Percentiles rank a stretch among this genome's conserved stretches.
These are phyloP conservation scores for Amblyteles armatorius DNA, from an alignment of 2,888 invertebrate genomes.

Conservation along the genomic window DNA sequence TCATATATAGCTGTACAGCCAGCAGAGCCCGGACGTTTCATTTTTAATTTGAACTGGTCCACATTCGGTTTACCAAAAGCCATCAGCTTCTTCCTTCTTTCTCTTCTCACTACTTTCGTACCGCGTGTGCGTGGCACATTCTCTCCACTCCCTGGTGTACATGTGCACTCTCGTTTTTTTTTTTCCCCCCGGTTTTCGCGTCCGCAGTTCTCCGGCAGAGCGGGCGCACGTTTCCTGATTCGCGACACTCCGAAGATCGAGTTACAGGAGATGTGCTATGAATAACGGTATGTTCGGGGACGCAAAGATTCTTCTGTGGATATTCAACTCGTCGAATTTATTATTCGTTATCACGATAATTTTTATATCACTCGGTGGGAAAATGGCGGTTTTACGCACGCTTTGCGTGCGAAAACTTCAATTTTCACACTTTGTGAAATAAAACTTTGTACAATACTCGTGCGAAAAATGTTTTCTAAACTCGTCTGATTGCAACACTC, in stretches of 20 bases:
- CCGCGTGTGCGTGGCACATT: constrained; percentile 32
- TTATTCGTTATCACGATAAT: constrained; percentile 4
- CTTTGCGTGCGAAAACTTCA: too few relatives aligned
- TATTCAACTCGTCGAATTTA: not conserved
- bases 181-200: constrained; percentile 58
- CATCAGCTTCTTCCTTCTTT: constrained; percentile 61
- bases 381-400: too few relatives aligned
- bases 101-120: constrained; percentile 37
- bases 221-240: constrained; percentile 64
- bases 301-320: not conserved
- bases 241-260: constrained; percentile 63
- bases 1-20: not conserved
- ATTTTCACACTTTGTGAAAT: too few relatives aligned
- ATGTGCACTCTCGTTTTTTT: constrained; percentile 48
- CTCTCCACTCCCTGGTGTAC: constrained; percentile 16
- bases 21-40: constrained; percentile 61
- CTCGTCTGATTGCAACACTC: too few relatives aligned
- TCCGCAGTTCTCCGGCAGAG: constrained; percentile 9
- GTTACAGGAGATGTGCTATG: constrained; percentile 23
- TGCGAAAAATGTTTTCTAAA: too few relatives aligned
- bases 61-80: constrained; percentile 68
- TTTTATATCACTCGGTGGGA: not conserved
- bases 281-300: constrained; percentile 8
- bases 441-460: too few relatives aligned
- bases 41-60: constrained; percentile 72